phyloP scores from a whole-genome alignment of 2,888 invertebrate genomes.

The Beris chalybata region DNA sequence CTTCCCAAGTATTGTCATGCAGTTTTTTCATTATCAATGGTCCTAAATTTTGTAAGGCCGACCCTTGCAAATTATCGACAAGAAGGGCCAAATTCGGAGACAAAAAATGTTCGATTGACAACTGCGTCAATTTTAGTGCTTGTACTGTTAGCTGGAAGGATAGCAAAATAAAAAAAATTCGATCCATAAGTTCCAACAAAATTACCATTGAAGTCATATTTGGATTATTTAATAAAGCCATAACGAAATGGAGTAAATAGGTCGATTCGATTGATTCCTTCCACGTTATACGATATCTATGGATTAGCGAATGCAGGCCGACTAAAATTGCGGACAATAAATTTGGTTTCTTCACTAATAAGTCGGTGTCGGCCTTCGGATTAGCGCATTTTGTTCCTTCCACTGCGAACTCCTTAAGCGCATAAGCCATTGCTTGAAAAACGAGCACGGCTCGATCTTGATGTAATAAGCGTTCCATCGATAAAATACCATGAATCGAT shows the following conservation, averaged over 20 bases:
- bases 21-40: constrained; percentile 69
- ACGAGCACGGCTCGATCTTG: constrained; percentile 65
- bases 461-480: constrained; percentile 60
- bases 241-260: constrained; percentile 62
- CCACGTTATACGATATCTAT: constrained; percentile 74
- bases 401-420: constrained; percentile 60
- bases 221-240: constrained; percentile 60
- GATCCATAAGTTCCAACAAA: not conserved
- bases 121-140: constrained; percentile 68
- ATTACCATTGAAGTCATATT: constrained; percentile 60
- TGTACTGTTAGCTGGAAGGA: constrained; percentile 68
- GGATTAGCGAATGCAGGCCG: constrained; percentile 65
- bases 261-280: constrained; percentile 76
- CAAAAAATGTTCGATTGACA: constrained; percentile 73
- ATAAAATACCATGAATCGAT: constrained; percentile 52
- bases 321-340: constrained; percentile 70
- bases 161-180: constrained; percentile 20
- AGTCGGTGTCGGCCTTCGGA: constrained; percentile 47
- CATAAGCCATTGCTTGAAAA: constrained; percentile 65
- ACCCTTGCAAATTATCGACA: constrained; percentile 67
- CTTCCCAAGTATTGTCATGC: constrained; percentile 76
- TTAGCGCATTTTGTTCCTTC: constrained; percentile 25
- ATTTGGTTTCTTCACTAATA: constrained; percentile 56
- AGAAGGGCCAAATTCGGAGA: constrained; percentile 76
- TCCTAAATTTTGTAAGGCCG: constrained; percentile 67